Base-by-base conservation (phyloP, 2,888 invertebrate species). In the Eucera pruinosa region DNA sequence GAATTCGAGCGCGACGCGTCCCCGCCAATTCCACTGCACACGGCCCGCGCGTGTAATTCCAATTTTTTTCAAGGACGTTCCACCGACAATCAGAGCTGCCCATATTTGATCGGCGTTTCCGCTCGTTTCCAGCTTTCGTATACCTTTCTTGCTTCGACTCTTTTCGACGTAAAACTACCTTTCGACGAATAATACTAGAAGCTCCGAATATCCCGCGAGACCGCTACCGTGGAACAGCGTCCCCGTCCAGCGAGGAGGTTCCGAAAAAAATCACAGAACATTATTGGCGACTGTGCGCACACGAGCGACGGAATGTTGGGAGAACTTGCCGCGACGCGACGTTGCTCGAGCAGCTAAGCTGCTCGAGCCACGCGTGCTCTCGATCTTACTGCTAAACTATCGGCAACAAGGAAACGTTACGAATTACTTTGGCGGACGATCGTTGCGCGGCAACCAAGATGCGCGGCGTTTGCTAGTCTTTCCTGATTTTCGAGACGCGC, bases 211-310 rank as follows among this genome's bases (percentile, higher is more conserved):
- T 33, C 7, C 7, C 33, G 33, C 33, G n/a, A n/a, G n/a, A n/a
- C n/a, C n/a, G n/a, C n/a, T 36, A 36, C 11, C 36, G 36, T 7
- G 7, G 36, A 36, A 6, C 36, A 11, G 64, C 61, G 43, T 69
- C 75, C 68, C 75, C 83, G 83, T 52, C 83, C 83, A 81, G 83
- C 83, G 82, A 83, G 66, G 39, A 54, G 36, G 58, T 66, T 52
- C 79, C 3, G 48, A 50, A 54, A 66, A 71, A 55, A 69, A 84
- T 83, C 82, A 81, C 82, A 84, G 84, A 81, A 66, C 52, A 65
- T 48, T 45, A 13, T 36, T 55, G 55, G 55, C 75, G 70, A 73
- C 69, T n/a, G n/a, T 68, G 43, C 55, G 20, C 2, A 36, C 6
- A 47, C 47, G 47, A 7, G 23, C 23, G 11, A 23, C 23, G 47